These are phyloP conservation scores for Fabriciana adippe DNA, from an alignment of 2,888 invertebrate species.

Conservation along the genomic window DNA sequence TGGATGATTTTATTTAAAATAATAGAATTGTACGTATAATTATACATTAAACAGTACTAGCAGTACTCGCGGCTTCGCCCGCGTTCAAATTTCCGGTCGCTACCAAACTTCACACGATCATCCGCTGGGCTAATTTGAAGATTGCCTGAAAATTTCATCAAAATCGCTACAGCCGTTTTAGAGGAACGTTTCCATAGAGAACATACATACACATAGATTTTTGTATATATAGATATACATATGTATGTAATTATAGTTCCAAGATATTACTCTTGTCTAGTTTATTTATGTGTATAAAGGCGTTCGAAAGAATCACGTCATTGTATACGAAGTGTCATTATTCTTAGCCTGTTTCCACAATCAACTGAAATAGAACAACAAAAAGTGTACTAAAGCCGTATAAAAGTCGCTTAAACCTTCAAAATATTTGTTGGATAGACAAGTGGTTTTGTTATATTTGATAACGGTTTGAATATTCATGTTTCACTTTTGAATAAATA, in stretches of 20 bases:
- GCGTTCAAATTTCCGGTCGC: no score
- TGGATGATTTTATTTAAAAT: no score
- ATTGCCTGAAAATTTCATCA: no score
- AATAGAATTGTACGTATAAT: no score
- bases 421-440: constrained; percentile 15
- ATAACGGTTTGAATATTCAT: constrained; percentile 20
- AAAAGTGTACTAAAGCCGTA: constrained; percentile 35
- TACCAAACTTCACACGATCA: no score
- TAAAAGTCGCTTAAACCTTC: constrained; percentile 21
- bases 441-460: constrained; percentile 12
- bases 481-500: constrained; percentile 16
- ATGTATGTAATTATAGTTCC: background rate
- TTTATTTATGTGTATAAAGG: background rate
- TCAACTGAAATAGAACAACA: constrained; percentile 44
- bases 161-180: no score
- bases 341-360: constrained; percentile 45
- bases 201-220: no score
- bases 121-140: no score
- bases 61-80: no score
- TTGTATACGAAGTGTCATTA: constrained; percentile 45
- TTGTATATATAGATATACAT: no score
- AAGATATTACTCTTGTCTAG: background rate
- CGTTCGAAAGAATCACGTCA: constrained; percentile 40
- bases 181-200: no score
- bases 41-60: no score